Percentiles rank a stretch among this genome's conserved stretches.
These are phyloP conservation scores for Asteroscopus sphinx DNA, from an alignment of 2,888 invertebrate species.

Conservation along the genomic window DNA sequence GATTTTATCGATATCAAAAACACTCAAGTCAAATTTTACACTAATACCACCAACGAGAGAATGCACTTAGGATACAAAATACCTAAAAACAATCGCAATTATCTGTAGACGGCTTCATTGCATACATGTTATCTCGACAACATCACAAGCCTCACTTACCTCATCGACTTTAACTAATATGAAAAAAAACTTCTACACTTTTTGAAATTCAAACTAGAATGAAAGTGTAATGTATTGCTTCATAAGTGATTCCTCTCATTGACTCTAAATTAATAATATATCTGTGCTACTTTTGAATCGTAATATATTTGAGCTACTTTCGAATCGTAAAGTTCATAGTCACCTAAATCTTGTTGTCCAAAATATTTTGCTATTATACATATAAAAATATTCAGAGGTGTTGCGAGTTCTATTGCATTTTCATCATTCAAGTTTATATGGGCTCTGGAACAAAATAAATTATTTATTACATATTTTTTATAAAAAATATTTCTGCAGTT, in stretches of 20 bases:
- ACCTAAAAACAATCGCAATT: neutral
- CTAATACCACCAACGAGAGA: slow-evolving; percentile 11
- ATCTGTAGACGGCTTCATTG: too few relatives aligned
- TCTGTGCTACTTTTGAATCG: slow-evolving; percentile 42
- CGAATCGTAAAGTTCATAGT: slow-evolving; percentile 68
- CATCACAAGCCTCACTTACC: too few relatives aligned
- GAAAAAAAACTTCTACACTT: neutral
- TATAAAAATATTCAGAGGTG: slow-evolving; percentile 92
- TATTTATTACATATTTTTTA: too few relatives aligned
- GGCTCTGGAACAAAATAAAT: slow-evolving; percentile 71
- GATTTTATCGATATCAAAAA: slow-evolving; percentile 9
- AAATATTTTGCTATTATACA: slow-evolving; percentile 94
- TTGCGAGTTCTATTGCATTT: slow-evolving; percentile 75
- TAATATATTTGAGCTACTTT: slow-evolving; percentile 51
- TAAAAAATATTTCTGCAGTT: too few relatives aligned
- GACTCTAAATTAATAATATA: slow-evolving; percentile 14
- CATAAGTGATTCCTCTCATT: neutral
- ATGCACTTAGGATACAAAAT: neutral
- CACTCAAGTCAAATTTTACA: neutral
- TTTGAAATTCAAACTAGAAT: too few relatives aligned
- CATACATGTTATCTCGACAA: too few relatives aligned
- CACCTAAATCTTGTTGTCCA: slow-evolving; percentile 93
- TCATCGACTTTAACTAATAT: too few relatives aligned
- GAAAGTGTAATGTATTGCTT: neutral
- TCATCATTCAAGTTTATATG: slow-evolving; percentile 76